These are phyloP conservation scores for Caradrina kadenii DNA, from an alignment of 2,888 invertebrate genomes.

Conservation along the genomic window DNA sequence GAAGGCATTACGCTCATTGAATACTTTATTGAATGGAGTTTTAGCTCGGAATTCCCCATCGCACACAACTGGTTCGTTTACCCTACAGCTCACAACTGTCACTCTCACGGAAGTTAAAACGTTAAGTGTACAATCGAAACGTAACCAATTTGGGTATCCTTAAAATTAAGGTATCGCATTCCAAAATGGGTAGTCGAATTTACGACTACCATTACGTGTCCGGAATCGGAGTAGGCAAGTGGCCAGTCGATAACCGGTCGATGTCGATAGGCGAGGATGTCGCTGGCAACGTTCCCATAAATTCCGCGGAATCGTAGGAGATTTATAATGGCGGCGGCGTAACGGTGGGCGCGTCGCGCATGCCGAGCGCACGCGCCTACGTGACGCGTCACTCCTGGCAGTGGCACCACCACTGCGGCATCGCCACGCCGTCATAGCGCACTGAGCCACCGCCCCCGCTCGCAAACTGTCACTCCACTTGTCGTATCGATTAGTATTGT, in stretches of 20 bases:
- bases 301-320: conserved; percentile 73
- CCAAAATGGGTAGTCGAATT: conserved; percentile 60
- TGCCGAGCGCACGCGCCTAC: conserved; percentile 76
- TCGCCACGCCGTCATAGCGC: conserved; percentile 44
- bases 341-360: conserved; percentile 77
- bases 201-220: conserved; percentile 63
- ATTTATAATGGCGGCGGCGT: conserved; percentile 76
- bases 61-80: conserved; percentile 49
- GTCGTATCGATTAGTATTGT: conserved; percentile 61
- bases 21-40: conserved; percentile 68
- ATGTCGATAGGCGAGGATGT: conserved; percentile 71
- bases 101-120: conserved; percentile 32
- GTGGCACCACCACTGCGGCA: conserved; percentile 42
- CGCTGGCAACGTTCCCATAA: conserved; percentile 79
- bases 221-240: conserved; percentile 66
- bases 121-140: conserved; percentile 23
- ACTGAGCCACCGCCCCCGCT: conserved; percentile 61
- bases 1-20: conserved; percentile 75
- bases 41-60: conserved; percentile 55
- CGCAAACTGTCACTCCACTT: conserved; percentile 46
- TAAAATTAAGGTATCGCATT: conserved; percentile 37
- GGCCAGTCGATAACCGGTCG: conserved; percentile 74
- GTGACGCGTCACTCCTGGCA: conserved; percentile 70
- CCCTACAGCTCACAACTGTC: conserved; percentile 31
- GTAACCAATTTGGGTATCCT: conserved; percentile 38